Conservation (phyloP, 2,113 vertebrate species). For the Haemorhous mexicanus region DNA sequence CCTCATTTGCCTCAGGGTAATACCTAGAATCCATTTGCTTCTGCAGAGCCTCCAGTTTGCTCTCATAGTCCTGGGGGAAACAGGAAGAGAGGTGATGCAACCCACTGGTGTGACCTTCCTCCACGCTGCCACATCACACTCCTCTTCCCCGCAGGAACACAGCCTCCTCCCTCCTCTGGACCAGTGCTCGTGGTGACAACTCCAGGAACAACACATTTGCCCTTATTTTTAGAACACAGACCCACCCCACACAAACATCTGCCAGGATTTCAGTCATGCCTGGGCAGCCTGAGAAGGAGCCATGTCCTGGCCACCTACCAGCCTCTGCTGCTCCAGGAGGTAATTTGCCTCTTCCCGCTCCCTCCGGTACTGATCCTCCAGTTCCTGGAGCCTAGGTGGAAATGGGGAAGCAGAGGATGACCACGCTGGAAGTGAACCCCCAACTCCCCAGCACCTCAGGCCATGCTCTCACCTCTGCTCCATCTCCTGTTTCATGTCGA, state of each 20-base stretch:
- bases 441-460: not conserved
- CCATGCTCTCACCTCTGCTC: slow-evolving; percentile 85
- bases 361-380: slow-evolving; percentile 94
- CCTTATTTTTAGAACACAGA: not conserved
- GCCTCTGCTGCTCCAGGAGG: slow-evolving; percentile 93
- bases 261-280: not conserved
- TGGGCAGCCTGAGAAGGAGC: not conserved
- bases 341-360: slow-evolving; percentile 95
- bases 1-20: slow-evolving; percentile 85
- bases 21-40: slow-evolving; percentile 93
- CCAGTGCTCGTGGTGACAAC: not conserved
- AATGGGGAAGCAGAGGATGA: not conserved
- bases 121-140: not conserved
- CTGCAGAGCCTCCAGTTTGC: slow-evolving; percentile 93
- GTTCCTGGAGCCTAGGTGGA: slow-evolving; percentile 86
- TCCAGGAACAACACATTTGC: not conserved
- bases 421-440: not conserved
- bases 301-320: slow-evolving; percentile 74
- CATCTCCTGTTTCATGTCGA: slow-evolving; percentile 99
- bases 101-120: not conserved
- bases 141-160: not conserved
- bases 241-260: not conserved
- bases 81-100: not conserved
- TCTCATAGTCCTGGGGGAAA: slow-evolving; percentile 90
- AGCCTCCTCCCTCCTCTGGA: not conserved